phyloP scores from a whole-genome alignment of 2,113 vertebrate species.

The Synchiropus splendidus region DNA sequence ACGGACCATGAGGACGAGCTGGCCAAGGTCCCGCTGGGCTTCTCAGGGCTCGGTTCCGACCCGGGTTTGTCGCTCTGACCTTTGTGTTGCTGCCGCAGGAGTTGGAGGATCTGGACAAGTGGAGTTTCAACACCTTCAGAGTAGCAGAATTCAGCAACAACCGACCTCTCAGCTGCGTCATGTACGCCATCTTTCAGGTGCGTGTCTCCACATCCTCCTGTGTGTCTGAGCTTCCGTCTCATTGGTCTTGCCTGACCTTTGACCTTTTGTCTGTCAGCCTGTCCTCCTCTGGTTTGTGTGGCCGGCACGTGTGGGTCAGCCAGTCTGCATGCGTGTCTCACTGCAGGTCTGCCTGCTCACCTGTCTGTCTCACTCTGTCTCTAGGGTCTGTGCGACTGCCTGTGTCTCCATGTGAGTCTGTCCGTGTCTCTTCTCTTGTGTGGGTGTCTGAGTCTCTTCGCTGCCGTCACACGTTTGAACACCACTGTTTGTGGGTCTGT shows the following conservation, averaged over 20 bases:
- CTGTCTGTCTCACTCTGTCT: too few relatives aligned
- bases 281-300: too few relatives aligned
- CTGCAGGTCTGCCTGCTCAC: too few relatives aligned
- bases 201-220: not conserved
- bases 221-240: not conserved
- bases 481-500: too few relatives aligned
- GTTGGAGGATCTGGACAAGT: slow-evolving; percentile 77
- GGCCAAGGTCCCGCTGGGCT: slow-evolving; percentile 60
- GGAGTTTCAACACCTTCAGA: slow-evolving; percentile 83
- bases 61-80: too few relatives aligned
- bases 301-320: not conserved
- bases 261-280: not conserved
- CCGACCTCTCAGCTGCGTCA: slow-evolving; percentile 79
- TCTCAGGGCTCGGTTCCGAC: not conserved
- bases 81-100: slow-evolving; percentile 65
- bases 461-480: too few relatives aligned
- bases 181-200: slow-evolving; percentile 88
- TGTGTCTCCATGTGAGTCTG: too few relatives aligned
- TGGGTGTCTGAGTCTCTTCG: too few relatives aligned
- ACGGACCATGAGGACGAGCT: slow-evolving; percentile 76
- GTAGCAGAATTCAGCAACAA: slow-evolving; percentile 78
- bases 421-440: too few relatives aligned
- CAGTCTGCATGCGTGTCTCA: too few relatives aligned
- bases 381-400: too few relatives aligned
- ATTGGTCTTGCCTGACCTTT: not conserved